A percentile compares a stretch with the other conserved stretches of the same genome.
These are phyloP conservation scores for Harpalus rubripes DNA, from an alignment of 2,888 invertebrate species.

Conservation along the genomic window DNA sequence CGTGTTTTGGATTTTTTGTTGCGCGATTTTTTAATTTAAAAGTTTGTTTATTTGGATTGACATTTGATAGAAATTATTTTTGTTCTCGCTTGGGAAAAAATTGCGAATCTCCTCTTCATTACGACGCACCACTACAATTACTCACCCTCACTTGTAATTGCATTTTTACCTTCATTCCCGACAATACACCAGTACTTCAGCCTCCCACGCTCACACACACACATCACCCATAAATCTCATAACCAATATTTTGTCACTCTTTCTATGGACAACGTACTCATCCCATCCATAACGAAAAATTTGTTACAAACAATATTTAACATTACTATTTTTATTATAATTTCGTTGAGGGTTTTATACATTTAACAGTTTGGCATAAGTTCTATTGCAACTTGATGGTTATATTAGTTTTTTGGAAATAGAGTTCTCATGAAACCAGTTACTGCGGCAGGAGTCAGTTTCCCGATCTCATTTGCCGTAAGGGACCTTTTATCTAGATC, in stretches of 20 bases:
- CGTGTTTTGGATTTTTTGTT: conserved; percentile 53
- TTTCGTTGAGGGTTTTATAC: too few species aligned
- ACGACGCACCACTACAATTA: conserved; percentile 44
- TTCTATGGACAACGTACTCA: too few species aligned
- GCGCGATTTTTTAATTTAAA: conserved; percentile 51
- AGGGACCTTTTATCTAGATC: too few species aligned
- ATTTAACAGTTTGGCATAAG: too few species aligned
- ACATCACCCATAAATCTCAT: background rate
- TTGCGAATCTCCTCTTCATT: conserved; percentile 50
- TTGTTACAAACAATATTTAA: too few species aligned
- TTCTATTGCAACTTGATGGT: too few species aligned
- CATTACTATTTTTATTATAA: too few species aligned
- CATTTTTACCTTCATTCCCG: conserved; percentile 5
- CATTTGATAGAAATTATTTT: conserved; percentile 54
- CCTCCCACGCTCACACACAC: background rate
- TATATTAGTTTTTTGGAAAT: too few species aligned
- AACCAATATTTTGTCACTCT: background rate
- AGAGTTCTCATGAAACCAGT: too few species aligned
- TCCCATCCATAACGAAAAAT: too few species aligned
- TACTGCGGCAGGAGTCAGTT: too few species aligned
- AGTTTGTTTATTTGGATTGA: conserved; percentile 53
- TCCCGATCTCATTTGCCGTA: too few species aligned
- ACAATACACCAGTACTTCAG: background rate
- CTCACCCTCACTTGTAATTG: conserved; percentile 27
- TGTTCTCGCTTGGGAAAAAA: conserved; percentile 43